These are phyloP conservation scores for Zaprionus camerounensis DNA, from an alignment of 1,140 invertebrate genomes.

Conservation along the genomic window DNA sequence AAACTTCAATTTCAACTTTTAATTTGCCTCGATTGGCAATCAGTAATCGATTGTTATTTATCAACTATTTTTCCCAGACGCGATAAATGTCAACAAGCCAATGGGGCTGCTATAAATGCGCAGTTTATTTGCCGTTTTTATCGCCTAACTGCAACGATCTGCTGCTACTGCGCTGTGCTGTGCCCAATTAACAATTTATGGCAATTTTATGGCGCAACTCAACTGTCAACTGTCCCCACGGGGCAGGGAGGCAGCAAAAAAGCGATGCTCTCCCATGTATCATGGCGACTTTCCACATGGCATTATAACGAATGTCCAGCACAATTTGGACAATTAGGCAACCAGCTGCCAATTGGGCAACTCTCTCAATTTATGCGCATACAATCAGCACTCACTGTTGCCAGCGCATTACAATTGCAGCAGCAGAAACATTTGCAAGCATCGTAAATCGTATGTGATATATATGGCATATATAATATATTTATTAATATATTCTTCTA, in stretches of 20 bases:
- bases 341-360: conserved; percentile 37
- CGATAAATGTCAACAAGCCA: background rate
- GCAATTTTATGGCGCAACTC: conserved; percentile 49
- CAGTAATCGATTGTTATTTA: background rate
- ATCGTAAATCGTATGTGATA: background rate
- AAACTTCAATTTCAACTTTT: background rate
- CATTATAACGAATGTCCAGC: conserved; percentile 41
- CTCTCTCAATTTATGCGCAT: conserved; percentile 67
- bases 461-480: conserved; percentile 12
- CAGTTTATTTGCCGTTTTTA: conserved; percentile 51
- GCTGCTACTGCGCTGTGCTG: conserved; percentile 30
- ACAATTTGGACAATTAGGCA: conserved; percentile 54
- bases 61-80: conserved; percentile 7
- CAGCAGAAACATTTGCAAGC: conserved; percentile 7
- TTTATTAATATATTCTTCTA: conserved; percentile 1
- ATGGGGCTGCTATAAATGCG: conserved; percentile 3
- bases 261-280: conserved; percentile 9
- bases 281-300: background rate
- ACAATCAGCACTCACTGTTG: conserved; percentile 54
- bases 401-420: conserved; percentile 42
- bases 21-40: background rate
- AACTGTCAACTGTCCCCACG: conserved; percentile 29
- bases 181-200: conserved; percentile 64
- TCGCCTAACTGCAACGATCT: conserved; percentile 34
- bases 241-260: background rate